These are phyloP conservation scores for Antitype chi DNA, from an alignment of 2,888 invertebrate species.

Conservation along the genomic window DNA sequence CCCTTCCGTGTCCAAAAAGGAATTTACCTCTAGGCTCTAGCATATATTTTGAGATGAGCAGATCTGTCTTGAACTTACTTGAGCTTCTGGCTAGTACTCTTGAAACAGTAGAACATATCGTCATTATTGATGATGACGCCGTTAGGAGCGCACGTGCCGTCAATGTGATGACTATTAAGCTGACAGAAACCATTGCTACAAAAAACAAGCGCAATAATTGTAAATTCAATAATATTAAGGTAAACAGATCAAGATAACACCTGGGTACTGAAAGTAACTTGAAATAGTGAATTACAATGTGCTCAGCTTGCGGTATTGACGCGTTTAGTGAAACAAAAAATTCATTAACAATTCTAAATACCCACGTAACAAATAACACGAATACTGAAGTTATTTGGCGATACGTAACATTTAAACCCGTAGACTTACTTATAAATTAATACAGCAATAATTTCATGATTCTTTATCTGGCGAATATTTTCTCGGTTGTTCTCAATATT, in stretches of 20 bases:
- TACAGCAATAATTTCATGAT: conserved; percentile 68
- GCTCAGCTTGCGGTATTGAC: neutral
- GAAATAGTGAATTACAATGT: neutral
- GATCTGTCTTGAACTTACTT: conserved; percentile 62
- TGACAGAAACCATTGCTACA: conserved; percentile 84
- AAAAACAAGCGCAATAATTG: conserved; percentile 37
- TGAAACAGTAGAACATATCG: conserved; percentile 75
- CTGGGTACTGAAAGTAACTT: neutral
- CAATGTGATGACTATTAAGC: conserved; percentile 79
- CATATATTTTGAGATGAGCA: neutral
- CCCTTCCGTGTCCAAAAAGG: neutral
- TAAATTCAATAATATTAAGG: neutral
- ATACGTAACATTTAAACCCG: neutral
- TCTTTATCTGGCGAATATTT: conserved; percentile 35
- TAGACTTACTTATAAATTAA: conserved; percentile 75
- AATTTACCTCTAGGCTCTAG: neutral
- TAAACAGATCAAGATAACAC: neutral
- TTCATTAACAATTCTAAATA: conserved; percentile 38
- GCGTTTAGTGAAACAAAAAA: conserved; percentile 1
- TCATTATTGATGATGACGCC: conserved; percentile 76
- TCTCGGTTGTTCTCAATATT: conserved; percentile 51
- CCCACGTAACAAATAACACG: conserved; percentile 15
- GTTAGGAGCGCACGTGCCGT: conserved; percentile 75
- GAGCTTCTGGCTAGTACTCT: conserved; percentile 59
- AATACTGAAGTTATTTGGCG: conserved; percentile 13